Evolutionary conservation across 2,797 vertebrate genomes (phyloP).

Genomic region (Cossypha polioptera): DNA sequence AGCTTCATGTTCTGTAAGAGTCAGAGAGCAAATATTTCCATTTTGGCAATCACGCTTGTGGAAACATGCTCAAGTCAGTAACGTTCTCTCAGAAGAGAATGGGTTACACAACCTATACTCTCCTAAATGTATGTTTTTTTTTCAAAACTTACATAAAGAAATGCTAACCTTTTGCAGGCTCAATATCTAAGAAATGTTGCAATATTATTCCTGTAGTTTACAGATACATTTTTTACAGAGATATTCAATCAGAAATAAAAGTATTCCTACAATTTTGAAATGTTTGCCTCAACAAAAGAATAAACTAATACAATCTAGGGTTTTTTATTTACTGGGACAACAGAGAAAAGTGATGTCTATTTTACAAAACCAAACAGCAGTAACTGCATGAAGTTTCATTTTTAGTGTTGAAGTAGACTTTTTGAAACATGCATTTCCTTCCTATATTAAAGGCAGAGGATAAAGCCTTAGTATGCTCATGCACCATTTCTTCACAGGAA

Average conservation of each 20-base stretch:
- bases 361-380: not conserved
- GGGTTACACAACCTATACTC: not conserved
- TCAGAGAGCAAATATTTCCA: not conserved
- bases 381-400: not conserved
- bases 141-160: not conserved
- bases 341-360: not conserved
- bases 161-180: not conserved
- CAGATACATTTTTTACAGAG: not conserved
- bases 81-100: not conserved
- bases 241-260: not conserved
- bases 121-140: not conserved
- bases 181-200: not conserved
- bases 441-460: not conserved
- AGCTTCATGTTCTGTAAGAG: not conserved
- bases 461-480: not conserved
- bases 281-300: not conserved
- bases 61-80: not conserved
- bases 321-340: not conserved
- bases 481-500: conserved; percentile 30
- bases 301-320: not conserved
- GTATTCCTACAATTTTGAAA: not conserved
- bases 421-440: conserved; percentile 23
- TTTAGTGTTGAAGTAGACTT: not conserved
- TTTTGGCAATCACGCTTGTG: not conserved
- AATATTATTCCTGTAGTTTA: not conserved